These are phyloP conservation scores for Cheirogaleus medius DNA, from an alignment of 2,113 vertebrate species.

Conservation along the genomic window DNA sequence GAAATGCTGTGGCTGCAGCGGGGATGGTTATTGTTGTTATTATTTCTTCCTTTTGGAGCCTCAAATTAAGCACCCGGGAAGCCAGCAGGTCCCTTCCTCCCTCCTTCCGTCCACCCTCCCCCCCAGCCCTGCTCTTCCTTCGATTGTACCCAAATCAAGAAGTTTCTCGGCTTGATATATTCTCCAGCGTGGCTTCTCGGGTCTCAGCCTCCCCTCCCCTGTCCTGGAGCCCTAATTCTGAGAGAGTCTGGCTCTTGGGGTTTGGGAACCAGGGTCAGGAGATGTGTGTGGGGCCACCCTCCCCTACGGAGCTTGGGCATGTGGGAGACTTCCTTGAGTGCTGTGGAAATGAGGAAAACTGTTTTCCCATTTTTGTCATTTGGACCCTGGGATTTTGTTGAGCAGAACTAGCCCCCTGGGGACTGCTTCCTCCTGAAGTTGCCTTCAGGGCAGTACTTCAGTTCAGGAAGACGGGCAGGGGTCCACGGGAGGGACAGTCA, in stretches of 20 bases:
- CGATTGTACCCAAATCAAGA: constrained; percentile 32
- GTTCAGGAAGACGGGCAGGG: neutral
- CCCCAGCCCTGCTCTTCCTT: neutral
- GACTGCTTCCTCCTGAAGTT: neutral
- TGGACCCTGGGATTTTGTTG: neutral
- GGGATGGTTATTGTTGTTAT: constrained; percentile 75
- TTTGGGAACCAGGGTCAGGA: neutral
- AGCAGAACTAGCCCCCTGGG: neutral
- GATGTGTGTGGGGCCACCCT: neutral
- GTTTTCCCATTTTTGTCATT: neutral
- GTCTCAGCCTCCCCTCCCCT: neutral
- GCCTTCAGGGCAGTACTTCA: neutral
- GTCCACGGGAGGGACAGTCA: neutral
- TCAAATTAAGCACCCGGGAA: constrained; percentile 80
- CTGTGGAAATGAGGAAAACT: neutral
- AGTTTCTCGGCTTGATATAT: neutral
- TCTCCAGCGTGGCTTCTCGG: neutral
- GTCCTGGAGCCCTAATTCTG: neutral
- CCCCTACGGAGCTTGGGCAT: fast-evolving
- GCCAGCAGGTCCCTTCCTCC: neutral
- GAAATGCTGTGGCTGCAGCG: constrained; percentile 82
- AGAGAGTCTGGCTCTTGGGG: neutral
- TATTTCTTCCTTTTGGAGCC: constrained; percentile 76
- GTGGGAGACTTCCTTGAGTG: neutral
- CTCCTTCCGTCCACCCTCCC: neutral